phyloP scores from a whole-genome alignment of 2,113 vertebrate genomes.

The Hippolais icterina region DNA sequence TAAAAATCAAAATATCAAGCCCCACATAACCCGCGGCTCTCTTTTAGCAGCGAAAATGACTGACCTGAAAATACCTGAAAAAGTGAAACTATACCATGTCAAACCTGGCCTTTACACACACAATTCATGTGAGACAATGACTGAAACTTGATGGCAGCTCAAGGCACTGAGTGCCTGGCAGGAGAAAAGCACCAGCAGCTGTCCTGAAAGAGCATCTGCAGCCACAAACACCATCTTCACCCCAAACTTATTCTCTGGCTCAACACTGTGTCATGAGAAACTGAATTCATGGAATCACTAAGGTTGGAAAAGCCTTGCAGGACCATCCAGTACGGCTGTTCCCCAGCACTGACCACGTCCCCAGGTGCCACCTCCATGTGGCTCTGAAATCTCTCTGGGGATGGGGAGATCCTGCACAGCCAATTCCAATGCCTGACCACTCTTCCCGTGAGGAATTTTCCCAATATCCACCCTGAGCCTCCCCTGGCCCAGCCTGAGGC shows the following conservation, averaged over 20 bases:
- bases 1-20: neutral
- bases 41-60: neutral
- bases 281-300: neutral
- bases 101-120: neutral
- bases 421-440: accelerated
- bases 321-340: accelerated
- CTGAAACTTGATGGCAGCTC: neutral
- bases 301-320: neutral
- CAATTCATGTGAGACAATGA: neutral
- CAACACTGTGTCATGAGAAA: accelerated
- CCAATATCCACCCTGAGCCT: neutral
- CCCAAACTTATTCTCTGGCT: accelerated
- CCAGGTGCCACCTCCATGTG: neutral
- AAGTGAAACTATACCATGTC: accelerated
- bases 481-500: neutral
- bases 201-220: neutral
- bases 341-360: neutral
- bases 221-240: neutral
- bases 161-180: neutral
- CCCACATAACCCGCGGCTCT: neutral
- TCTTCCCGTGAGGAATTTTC: neutral
- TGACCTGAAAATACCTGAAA: neutral
- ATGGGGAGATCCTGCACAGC: neutral
- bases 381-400: neutral
- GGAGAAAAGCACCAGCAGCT: neutral